Evolutionary conservation across 2,797 vertebrate species (phyloP).

Genomic region (Chelidonichthys spinosus): DNA sequence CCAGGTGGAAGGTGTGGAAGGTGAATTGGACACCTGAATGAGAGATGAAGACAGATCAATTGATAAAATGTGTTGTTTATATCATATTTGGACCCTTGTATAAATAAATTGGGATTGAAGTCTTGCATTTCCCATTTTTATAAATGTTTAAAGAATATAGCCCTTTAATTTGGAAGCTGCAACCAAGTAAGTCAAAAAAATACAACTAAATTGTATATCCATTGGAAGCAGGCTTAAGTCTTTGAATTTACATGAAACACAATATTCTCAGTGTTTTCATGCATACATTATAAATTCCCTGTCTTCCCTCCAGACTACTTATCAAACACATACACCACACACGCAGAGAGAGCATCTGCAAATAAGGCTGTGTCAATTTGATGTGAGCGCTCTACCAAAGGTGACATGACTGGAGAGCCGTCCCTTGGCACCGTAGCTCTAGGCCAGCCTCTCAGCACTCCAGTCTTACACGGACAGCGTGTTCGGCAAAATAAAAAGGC

Average conservation of each 20-base stretch:
- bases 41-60: not conserved
- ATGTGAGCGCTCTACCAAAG: constrained; percentile 50
- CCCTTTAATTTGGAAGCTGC: not conserved
- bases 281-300: constrained; percentile 10
- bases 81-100: not conserved
- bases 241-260: constrained; percentile 11
- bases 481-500: constrained; percentile 66
- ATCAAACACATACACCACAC: constrained; percentile 49
- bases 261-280: constrained; percentile 22
- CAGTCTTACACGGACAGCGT: constrained; percentile 56
- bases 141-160: not conserved
- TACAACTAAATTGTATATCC: not conserved
- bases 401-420: constrained; percentile 48
- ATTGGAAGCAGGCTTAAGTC: not conserved
- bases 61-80: not conserved
- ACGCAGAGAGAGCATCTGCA: constrained; percentile 29
- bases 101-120: not conserved
- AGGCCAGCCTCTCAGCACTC: constrained; percentile 63
- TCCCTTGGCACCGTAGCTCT: constrained; percentile 51
- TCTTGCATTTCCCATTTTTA: not conserved
- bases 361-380: constrained; percentile 56
- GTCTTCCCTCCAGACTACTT: constrained; percentile 25
- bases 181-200: not conserved
- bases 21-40: constrained; percentile 94
- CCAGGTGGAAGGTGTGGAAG: constrained; percentile 98